Conservation (phyloP, 1,140 invertebrate genomes). For the Drosophila sproati region DNA sequence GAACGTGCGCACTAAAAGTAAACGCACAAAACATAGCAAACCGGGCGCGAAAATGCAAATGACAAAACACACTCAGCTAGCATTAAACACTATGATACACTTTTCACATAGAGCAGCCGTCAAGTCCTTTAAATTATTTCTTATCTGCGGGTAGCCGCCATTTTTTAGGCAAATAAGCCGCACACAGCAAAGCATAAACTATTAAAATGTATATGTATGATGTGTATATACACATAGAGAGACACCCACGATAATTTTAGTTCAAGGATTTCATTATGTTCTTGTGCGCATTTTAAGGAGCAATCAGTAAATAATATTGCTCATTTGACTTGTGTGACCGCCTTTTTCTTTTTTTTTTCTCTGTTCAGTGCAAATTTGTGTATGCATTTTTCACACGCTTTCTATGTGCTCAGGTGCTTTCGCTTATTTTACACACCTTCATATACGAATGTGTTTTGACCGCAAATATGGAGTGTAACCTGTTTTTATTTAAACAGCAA, state of each 20-base stretch:
- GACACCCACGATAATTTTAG: background rate
- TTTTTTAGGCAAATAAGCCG: constrained; percentile 31
- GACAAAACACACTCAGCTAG: constrained; percentile 5
- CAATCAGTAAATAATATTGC: background rate
- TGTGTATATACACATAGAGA: constrained; percentile 1
- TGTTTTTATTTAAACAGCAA: constrained; percentile 31
- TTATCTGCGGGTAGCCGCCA: constrained; percentile 45
- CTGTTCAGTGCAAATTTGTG: constrained; percentile 23
- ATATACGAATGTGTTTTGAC: constrained; percentile 45
- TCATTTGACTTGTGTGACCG: constrained; percentile 3
- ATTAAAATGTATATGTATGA: constrained; percentile 9
- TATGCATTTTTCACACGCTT: constrained; percentile 17
- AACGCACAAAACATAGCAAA: constrained; percentile 46
- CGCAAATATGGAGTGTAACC: constrained; percentile 9
- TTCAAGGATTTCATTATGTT: constrained; percentile 7
- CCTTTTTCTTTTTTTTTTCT: background rate
- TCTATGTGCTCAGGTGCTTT: background rate
- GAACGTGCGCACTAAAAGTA: constrained; percentile 37
- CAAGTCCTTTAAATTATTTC: constrained; percentile 7
- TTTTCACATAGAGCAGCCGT: background rate
- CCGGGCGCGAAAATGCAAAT: constrained; percentile 50
- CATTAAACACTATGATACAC: constrained; percentile 1
- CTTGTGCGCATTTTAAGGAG: background rate
- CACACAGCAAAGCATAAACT: constrained; percentile 10
- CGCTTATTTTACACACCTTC: constrained; percentile 61